phyloP scores from a whole-genome alignment of 2,888 invertebrate species.

The Rhamnusium bicolor region DNA sequence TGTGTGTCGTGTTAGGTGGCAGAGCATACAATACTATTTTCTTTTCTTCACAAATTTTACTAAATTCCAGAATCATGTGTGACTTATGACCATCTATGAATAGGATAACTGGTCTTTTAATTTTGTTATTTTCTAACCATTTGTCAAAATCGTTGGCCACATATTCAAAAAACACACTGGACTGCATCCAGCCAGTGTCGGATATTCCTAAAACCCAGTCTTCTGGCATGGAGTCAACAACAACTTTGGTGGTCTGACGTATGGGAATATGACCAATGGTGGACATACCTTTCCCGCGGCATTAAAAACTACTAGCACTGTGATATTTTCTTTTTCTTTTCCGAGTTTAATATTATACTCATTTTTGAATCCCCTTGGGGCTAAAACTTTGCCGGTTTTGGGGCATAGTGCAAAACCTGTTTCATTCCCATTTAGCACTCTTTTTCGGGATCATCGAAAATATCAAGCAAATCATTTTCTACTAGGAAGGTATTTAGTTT shows the following conservation, averaged over 20 bases:
- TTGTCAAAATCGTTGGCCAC: slow-evolving; percentile 26
- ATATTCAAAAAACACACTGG: slow-evolving; percentile 31
- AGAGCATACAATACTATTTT: background rate
- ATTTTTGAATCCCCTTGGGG: too few relatives aligned
- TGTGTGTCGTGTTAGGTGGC: background rate
- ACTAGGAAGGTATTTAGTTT: background rate
- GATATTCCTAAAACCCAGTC: slow-evolving; percentile 24
- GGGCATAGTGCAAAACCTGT: too few relatives aligned
- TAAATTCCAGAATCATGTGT: background rate
- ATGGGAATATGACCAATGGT: background rate
- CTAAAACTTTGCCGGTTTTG: too few relatives aligned
- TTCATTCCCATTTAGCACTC: background rate
- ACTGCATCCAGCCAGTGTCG: slow-evolving; percentile 30
- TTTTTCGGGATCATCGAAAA: too few relatives aligned
- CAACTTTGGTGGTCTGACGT: background rate
- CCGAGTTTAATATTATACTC: too few relatives aligned
- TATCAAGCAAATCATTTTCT: background rate
- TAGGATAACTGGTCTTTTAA: slow-evolving; percentile 19
- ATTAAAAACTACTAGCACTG: too few relatives aligned
- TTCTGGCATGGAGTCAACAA: background rate
- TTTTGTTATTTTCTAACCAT: slow-evolving; percentile 16
- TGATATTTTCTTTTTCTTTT: too few relatives aligned
- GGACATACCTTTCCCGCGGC: too few relatives aligned
- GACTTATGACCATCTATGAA: slow-evolving; percentile 33
- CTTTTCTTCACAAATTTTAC: background rate